Percentiles rank a stretch among this genome's conserved stretches.
These are phyloP conservation scores for Danio albolineatus DNA, from an alignment of 2,797 vertebrate genomes.

Conservation along the genomic window DNA sequence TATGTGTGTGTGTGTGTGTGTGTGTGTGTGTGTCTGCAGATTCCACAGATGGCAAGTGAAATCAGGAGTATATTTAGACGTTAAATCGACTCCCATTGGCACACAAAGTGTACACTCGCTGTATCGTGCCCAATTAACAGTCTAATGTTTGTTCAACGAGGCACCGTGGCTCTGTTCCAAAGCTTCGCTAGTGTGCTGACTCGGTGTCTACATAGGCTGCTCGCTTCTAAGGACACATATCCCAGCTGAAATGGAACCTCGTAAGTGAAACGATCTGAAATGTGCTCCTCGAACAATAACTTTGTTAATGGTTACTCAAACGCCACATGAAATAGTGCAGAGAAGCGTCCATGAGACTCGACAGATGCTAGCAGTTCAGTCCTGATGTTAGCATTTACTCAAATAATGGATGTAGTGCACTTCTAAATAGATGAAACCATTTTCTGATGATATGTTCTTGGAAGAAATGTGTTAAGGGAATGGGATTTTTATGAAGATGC, in stretches of 20 bases:
- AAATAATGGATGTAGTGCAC: neutral
- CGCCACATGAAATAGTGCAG: neutral
- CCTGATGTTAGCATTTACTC: neutral
- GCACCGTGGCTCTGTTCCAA: constrained; percentile 9
- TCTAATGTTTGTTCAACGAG: neutral
- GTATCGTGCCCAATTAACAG: constrained; percentile 35
- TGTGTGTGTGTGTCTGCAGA: constrained; percentile 5
- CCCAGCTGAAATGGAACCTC: constrained; percentile 1
- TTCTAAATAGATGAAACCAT: neutral
- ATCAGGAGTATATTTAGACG: constrained; percentile 41
- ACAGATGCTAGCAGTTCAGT: neutral
- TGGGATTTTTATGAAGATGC: neutral
- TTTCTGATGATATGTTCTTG: neutral
- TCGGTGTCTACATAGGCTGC: neutral
- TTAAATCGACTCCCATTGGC: constrained; percentile 31
- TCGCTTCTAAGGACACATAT: neutral
- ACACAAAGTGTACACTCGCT: constrained; percentile 9
- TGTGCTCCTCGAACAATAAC: neutral
- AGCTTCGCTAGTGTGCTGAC: neutral
- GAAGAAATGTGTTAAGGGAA: constrained; percentile 8
- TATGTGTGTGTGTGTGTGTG: constrained; percentile 24
- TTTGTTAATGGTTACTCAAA: constrained; percentile 25
- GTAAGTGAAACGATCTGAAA: constrained; percentile 35
- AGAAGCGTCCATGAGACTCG: neutral
- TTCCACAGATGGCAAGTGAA: constrained; percentile 34